A percentile compares a stretch with the other conserved stretches of the same genome.
Evolutionary conservation across 2,888 invertebrate genomes (phyloP).

Genomic region (Tetrapedia diversipes): DNA sequence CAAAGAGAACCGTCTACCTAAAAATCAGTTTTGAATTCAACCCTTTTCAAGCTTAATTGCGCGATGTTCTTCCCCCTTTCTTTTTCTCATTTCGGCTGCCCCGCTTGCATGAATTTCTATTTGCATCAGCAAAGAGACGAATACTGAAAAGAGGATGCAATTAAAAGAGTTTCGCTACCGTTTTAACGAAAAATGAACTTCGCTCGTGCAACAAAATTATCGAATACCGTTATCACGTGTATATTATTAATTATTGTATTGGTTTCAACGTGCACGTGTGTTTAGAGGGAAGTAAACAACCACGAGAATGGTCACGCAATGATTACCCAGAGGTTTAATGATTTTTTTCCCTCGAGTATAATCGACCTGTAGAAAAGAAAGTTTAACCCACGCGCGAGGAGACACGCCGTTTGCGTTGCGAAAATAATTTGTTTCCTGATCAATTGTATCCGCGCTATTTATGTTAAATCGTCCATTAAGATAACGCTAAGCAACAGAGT

Average conservation of each 20-base stretch:
- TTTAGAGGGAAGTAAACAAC: neutral
- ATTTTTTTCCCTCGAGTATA: constrained; percentile 27
- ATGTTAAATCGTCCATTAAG: no score
- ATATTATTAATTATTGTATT: neutral
- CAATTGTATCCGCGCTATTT: neutral
- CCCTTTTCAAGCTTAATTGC: constrained; percentile 16
- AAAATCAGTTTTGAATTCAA: constrained; percentile 3
- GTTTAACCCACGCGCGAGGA: neutral
- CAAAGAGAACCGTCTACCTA: neutral
- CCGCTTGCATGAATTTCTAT: neutral
- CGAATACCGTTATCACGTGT: neutral
- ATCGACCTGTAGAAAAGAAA: constrained; percentile 23
- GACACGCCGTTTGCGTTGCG: neutral
- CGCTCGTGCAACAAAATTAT: neutral
- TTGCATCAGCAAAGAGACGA: neutral
- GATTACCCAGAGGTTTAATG: constrained; percentile 37
- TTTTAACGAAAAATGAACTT: neutral
- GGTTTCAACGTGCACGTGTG: neutral
- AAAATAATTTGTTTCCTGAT: neutral
- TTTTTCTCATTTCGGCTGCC: neutral
- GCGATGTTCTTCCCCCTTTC: neutral
- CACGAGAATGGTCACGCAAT: constrained; percentile 40
- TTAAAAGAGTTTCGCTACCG: neutral
- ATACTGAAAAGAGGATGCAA: neutral
- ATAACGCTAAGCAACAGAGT: neutral